Evolutionary conservation across 2,797 vertebrate genomes (phyloP), one percentile per base, ranked within the genome.

Genomic region (Arrhamphus sclerolepis): DNA sequence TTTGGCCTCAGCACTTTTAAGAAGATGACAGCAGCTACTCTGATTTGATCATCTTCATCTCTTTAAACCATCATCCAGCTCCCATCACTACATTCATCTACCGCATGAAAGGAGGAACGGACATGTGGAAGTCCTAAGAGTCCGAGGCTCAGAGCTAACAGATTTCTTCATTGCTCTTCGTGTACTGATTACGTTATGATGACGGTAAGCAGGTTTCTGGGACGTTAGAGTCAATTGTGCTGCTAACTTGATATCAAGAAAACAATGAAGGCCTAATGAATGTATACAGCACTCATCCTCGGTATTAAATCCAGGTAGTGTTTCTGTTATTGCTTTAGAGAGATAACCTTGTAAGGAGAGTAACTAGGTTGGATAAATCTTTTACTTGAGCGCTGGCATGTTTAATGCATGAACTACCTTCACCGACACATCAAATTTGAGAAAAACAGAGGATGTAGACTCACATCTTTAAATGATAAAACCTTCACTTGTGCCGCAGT

Each of bases 101-200:
- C 75, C 43, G 22, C 5, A 70, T 66, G 69, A 58, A 56, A 48
- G 40, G 67, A 72, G n/a, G n/a, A n/a, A n/a, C n/a, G n/a, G n/a
- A n/a, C n/a, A n/a, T n/a, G n/a, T n/a, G n/a, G n/a, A n/a, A n/a
- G n/a, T n/a, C n/a, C n/a, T n/a, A 66, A 61, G 75, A 77, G 72
- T 71, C 67, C 69, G 54, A 70, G 66, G 65, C 76, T 67, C 72
- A 59, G 46, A 78, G 57, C 68, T 73, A 76, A 66, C 66, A 68
- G 73, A 83, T 84, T 82, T 77, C 85, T 72, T 81, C 64, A 75
- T 74, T 80, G 77, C 80, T 90, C 89, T 90, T 90, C 88, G 75
- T 81, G 75, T 89, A 90, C 88, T 85, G 87, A 90, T 89, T 69
- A 72, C 72, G 71, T 84, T 88, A 78, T 83, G 89, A 89, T 85